These are phyloP conservation scores for Podiceps cristatus DNA, from an alignment of 2,113 vertebrate species.

Conservation along the genomic window DNA sequence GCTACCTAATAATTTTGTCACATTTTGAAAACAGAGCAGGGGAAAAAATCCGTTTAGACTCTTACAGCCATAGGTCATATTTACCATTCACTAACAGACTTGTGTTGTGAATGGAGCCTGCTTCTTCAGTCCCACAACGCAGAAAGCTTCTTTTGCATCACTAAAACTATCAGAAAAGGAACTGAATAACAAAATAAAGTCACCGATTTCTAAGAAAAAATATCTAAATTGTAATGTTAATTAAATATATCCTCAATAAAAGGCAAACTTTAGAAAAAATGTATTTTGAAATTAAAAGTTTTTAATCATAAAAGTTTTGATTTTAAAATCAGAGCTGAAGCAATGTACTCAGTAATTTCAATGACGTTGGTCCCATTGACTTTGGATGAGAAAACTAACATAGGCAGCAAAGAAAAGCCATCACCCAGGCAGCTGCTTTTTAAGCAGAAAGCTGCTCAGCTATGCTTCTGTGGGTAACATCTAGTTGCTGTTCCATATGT, in stretches of 20 bases:
- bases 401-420: not conserved
- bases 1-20: conserved; percentile 71
- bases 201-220: conserved; percentile 60
- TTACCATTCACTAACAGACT: conserved; percentile 50
- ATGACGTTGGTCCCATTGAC: not conserved
- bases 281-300: conserved; percentile 5
- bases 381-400: not conserved
- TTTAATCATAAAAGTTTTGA: not conserved
- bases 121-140: conserved; percentile 34
- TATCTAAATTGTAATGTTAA: conserved; percentile 26
- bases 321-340: conserved; percentile 33
- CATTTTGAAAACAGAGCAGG: conserved; percentile 65
- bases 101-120: conserved; percentile 36
- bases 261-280: not conserved
- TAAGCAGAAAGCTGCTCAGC: conserved; percentile 2
- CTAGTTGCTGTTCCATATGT: conserved; percentile 32
- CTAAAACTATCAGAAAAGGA: not conserved
- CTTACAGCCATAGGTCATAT: conserved; percentile 61
- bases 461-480: conserved; percentile 23
- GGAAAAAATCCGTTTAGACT: conserved; percentile 63
- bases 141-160: conserved; percentile 13
- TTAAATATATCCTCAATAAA: conserved; percentile 20
- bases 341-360: not conserved
- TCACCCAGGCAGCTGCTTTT: conserved; percentile 25
- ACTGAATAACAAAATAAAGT: conserved; percentile 20